Conservation (phyloP, 2,888 invertebrate genomes). For the Nemoura dubitans region DNA sequence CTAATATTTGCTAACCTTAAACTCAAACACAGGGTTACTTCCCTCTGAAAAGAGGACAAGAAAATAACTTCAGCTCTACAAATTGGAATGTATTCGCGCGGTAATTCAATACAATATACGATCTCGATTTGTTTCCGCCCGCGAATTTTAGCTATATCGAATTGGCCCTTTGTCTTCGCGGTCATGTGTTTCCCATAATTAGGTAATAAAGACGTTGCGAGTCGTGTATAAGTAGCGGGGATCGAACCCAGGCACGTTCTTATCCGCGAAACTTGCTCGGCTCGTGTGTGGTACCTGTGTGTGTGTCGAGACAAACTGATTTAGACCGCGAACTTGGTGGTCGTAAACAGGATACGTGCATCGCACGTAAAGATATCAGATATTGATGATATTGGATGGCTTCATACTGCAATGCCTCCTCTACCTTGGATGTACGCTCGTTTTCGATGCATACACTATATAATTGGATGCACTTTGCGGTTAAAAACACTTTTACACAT, state of each 20-base stretch:
- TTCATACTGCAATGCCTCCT: too few species aligned
- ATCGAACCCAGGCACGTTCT: neutral
- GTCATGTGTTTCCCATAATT: neutral
- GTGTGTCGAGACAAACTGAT: constrained; percentile 1
- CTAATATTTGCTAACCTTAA: neutral
- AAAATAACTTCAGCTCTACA: neutral
- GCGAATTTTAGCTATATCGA: neutral
- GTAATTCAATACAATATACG: neutral
- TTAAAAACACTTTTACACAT: too few species aligned
- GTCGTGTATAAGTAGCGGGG: neutral
- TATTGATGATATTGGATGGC: neutral
- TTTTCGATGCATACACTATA: too few species aligned
- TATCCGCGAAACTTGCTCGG: neutral
- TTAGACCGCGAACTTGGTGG: neutral
- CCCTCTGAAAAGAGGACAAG: neutral
- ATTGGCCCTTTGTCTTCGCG: neutral
- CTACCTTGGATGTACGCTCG: too few species aligned
- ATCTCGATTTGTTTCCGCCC: neutral
- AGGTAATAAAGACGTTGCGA: neutral
- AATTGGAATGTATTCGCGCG: neutral
- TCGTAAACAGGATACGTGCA: neutral
- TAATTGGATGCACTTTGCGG: too few species aligned
- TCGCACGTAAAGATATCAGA: neutral
- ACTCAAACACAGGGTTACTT: neutral
- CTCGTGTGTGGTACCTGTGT: neutral